These are phyloP conservation scores for Sinodicranocentrus sp. DNA, from an alignment of 2,888 invertebrate genomes.

Conservation along the genomic window DNA sequence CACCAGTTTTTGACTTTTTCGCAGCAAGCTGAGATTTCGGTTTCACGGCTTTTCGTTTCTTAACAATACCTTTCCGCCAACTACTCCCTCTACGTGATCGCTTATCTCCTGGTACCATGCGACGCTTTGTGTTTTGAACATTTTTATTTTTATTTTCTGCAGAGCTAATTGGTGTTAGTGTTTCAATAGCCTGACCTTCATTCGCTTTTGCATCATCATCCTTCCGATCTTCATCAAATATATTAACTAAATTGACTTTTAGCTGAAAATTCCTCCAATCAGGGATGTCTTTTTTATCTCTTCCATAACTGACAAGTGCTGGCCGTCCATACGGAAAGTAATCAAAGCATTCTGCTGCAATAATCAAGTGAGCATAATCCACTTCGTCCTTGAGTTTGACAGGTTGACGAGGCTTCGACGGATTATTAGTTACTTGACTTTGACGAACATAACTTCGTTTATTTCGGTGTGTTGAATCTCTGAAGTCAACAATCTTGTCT, in stretches of 20 bases:
- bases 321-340: conserved; percentile 71
- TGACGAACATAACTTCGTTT: too few species aligned
- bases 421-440: too few species aligned
- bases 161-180: not conserved
- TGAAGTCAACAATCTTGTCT: too few species aligned
- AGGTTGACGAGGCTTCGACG: too few species aligned
- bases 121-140: too few species aligned
- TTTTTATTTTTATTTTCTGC: too few species aligned
- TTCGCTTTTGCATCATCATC: too few species aligned
- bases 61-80: conserved; percentile 6
- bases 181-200: not conserved
- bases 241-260: conserved; percentile 64
- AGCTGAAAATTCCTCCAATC: conserved; percentile 69
- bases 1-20: not conserved
- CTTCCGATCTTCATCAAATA: too few species aligned
- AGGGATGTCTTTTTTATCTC: conserved; percentile 53
- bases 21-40: not conserved
- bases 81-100: not conserved
- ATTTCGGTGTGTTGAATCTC: too few species aligned
- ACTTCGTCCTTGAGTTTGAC: conserved; percentile 24
- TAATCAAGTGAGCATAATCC: conserved; percentile 40
- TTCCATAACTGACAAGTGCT: not conserved
- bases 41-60: not conserved
- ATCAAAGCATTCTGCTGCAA: conserved; percentile 51
- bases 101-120: too few species aligned